Base-by-base conservation (phyloP, 2,888 invertebrate genomes). In the Noctuana brunneofusca region DNA sequence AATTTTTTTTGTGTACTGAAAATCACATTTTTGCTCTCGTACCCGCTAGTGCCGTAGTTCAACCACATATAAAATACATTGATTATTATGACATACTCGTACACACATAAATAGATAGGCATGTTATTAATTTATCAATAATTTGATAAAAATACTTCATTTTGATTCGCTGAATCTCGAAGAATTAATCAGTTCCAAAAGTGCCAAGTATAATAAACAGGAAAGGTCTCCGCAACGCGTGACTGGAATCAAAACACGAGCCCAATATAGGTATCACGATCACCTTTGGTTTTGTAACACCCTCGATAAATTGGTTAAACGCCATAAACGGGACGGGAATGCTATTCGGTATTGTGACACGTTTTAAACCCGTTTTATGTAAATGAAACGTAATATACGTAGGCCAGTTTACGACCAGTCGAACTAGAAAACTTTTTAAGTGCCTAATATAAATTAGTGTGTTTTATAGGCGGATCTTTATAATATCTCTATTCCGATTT, bases 181-280 rank as follows among this genome's bases (percentile, higher is more conserved):
- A 1, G 46, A 63, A 56, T 57, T 30, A 46, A 56, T 52, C 52
- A 35, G 56, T 63, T 60, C 50, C 62, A 46, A 66, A 64, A 66
- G 66, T 59, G 54, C 58, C 60, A 56, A 67, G 56, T 63, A 65
- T 63, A 65, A 65, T 65, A 74, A 71, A 73, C 70, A 73, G 71
- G 71, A 74, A 74, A 64, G 68, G 68, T 65, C 66, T 62, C 32
- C 62, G 57, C 64, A 69, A 80, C 75, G 78, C 87, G 86, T 89
- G 89, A 83, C 85, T 76, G 71, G 81, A 88, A 78, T 72, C 79
- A 84, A 84, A 89, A 89, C 88, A 89, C 76, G 53, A 68, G 71
- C 74, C 74, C 74, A 78, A 81, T 78, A 78, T 76, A 62, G 65
- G 60, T 68, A 81, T 73, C 71, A 68, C 78, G 74, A 81, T 80